Evolutionary conservation across 1,140 invertebrate species (phyloP), one percentile per base, ranked within the genome.

Genomic region (Orius laevigatus): DNA sequence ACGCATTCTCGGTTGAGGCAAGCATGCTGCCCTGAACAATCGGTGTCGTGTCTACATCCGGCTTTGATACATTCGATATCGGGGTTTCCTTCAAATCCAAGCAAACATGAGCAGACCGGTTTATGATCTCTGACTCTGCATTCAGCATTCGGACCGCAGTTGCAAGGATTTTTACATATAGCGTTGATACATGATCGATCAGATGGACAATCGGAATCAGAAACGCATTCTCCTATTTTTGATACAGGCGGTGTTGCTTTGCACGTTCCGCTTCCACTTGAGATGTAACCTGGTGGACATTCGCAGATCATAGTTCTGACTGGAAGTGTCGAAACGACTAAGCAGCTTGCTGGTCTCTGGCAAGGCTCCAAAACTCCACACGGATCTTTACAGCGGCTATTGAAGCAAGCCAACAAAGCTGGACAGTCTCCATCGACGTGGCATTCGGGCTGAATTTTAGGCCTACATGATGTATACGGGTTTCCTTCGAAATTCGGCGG

Each of bases 271-370:
- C 78, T 86, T 46, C 84, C 82, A 55, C 75, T 79, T 61, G 81
- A 86, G 1, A 87, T 75, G 55, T 87, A 90, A n/a, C 86, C 84
- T 50, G 78, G 78, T 14, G 86, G 85, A 58, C 88, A 92, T 0
- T 81, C 72, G 57, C 89, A 93, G 9, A 86, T 71, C 83, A 92
- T 87, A 0, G 86, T 89, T 39, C 85, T 70, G 1, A 91, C 78
- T 0, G 88, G 86, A 14, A 78, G 62, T 1, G 84, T 82, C 9
- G 81, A 73, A 15, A 83, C 72, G 0, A 90, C 85, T 63, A 79
- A 71, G 61, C 89, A 93, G 36, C 75, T 71, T 0, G 87, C 76
- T 35, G 85, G 85, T 48, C 72, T 70, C 15, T 73, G 70, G 59
- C 89, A 94, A 1, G 88, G 88, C 53, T 81, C 72, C 19, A 90